Evolutionary conservation across 2,797 vertebrate species (phyloP).

Genomic region (Sebastes matsubarae): DNA sequence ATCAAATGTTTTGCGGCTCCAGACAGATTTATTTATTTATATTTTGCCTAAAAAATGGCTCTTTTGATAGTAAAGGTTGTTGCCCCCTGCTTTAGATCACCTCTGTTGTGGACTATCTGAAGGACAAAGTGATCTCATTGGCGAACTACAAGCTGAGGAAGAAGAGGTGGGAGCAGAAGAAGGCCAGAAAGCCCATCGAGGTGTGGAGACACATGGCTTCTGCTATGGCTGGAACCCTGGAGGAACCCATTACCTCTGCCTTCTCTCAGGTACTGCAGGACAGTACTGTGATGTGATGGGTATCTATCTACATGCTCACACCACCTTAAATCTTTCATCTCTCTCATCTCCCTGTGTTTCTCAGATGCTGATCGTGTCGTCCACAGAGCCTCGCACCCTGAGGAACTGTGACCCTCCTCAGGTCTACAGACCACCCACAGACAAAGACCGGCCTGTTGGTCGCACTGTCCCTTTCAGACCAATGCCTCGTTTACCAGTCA

Average conservation of each 20-base stretch:
- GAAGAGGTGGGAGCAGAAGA: constrained; percentile 37
- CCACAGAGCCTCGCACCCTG: constrained; percentile 76
- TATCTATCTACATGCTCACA: too few species aligned
- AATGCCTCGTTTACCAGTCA: background rate
- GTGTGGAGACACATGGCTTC: constrained; percentile 73
- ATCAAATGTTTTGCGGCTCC: too few species aligned
- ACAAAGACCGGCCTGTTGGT: background rate
- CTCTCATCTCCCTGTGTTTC: background rate
- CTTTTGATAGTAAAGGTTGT: too few species aligned
- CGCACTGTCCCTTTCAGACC: constrained; percentile 23
- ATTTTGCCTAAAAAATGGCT: too few species aligned
- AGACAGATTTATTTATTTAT: too few species aligned
- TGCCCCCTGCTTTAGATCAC: constrained; percentile 25
- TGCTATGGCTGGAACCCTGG: constrained; percentile 55
- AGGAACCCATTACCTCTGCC: constrained; percentile 59
- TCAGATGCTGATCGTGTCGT: constrained; percentile 77
- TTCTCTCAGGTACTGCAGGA: constrained; percentile 75
- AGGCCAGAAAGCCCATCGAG: constrained; percentile 63
- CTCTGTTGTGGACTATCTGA: constrained; percentile 63
- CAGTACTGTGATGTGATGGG: too few species aligned
- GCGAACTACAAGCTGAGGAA: constrained; percentile 30
- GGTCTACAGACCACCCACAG: background rate
- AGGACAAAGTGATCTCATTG: constrained; percentile 39
- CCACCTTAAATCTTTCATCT: too few species aligned
- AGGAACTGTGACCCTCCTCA: constrained; percentile 61